Conservation (phyloP, 2,888 invertebrate genomes). For the Rhodophaea formosa region DNA sequence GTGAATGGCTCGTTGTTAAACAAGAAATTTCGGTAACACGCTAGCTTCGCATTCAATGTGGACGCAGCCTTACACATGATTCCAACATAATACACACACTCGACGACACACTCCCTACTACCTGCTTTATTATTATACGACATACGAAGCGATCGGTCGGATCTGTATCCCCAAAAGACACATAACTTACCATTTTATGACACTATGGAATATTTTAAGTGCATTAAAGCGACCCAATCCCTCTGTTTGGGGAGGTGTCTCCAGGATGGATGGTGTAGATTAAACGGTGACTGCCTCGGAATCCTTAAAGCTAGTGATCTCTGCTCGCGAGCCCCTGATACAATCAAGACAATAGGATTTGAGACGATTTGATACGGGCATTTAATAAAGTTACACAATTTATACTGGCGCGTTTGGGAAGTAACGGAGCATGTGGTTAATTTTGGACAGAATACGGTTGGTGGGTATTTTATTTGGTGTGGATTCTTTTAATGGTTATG, state of each 20-base stretch:
- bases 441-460: not conserved
- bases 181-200: conserved; percentile 71
- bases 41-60: not conserved
- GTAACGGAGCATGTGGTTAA: not conserved
- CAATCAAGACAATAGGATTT: conserved; percentile 21
- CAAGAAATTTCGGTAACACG: too few species aligned
- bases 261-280: conserved; percentile 25
- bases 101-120: not conserved
- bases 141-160: conserved; percentile 2
- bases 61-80: not conserved
- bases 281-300: conserved; percentile 20
- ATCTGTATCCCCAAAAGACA: conserved; percentile 43
- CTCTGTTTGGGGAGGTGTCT: conserved; percentile 18
- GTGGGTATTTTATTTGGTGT: too few species aligned
- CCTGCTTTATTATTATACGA: conserved; percentile 9
- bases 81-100: not conserved
- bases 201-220: conserved; percentile 72
- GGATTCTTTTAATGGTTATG: too few species aligned
- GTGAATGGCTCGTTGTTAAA: too few species aligned
- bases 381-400: conserved; percentile 9
- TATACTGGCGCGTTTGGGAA: not conserved
- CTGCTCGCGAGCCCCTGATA: conserved; percentile 19
- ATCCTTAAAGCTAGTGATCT: conserved; percentile 22
- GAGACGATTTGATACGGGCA: conserved; percentile 8
- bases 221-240: conserved; percentile 51